Evolutionary conservation across 2,888 invertebrate genomes (phyloP).

Genomic region (Pyrgus malvae): DNA sequence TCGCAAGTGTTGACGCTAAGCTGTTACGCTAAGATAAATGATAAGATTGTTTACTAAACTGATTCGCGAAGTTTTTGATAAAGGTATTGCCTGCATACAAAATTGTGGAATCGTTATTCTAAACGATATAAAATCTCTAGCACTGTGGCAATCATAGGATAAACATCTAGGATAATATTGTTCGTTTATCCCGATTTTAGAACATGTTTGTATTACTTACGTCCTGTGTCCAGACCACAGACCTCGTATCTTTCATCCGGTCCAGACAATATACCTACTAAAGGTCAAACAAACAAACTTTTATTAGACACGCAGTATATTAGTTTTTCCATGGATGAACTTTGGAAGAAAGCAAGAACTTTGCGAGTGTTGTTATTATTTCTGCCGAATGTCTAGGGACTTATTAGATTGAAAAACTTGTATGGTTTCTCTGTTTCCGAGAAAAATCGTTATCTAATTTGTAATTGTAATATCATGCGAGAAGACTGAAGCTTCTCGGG

Average conservation of each 20-base stretch:
- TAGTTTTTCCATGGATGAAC: not conserved
- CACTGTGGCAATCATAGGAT: no score
- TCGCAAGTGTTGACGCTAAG: conserved; percentile 10
- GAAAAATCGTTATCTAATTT: conserved; percentile 41
- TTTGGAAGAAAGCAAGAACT: no score
- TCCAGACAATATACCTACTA: not conserved
- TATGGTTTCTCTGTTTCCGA: conserved; percentile 37
- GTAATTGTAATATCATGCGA: conserved; percentile 53
- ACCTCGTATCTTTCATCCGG: no score
- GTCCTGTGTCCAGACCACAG: no score
- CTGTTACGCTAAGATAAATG: conserved; percentile 10
- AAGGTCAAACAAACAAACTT: not conserved
- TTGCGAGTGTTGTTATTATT: conserved; percentile 2
- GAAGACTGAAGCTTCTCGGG: conserved; percentile 39
- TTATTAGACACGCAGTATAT: not conserved
- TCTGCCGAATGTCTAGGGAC: conserved; percentile 3
- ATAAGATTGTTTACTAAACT: conserved; percentile 13
- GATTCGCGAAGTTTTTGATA: not conserved
- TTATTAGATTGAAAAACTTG: conserved; percentile 16
- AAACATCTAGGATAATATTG: no score
- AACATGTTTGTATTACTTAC: no score
- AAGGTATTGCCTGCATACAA: conserved; percentile 9
- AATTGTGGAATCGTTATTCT: no score
- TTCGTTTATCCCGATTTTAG: no score
- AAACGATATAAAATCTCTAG: no score